phyloP scores from a whole-genome alignment of 1,140 invertebrate species.

The Carposina sasakii region DNA sequence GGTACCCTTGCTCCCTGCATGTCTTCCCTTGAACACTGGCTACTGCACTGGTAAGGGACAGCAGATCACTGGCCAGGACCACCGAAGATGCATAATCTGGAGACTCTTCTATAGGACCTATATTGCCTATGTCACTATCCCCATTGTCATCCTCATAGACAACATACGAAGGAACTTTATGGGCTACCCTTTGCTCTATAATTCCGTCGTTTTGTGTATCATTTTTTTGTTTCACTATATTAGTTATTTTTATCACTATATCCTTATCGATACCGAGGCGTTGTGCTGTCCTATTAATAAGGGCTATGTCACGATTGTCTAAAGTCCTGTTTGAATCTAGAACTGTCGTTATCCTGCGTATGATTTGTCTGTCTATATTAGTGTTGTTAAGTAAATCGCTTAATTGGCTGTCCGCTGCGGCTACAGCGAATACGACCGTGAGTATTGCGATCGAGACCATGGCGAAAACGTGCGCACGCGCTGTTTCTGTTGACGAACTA shows the following conservation, averaged over 20 bases:
- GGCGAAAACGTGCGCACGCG: constrained; percentile 57
- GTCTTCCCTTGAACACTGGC: constrained; percentile 51
- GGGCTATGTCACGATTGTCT: constrained; percentile 27
- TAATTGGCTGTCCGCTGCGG: constrained; percentile 26
- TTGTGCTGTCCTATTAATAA: constrained; percentile 38
- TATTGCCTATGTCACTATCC: constrained; percentile 20
- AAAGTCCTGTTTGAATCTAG: constrained; percentile 39
- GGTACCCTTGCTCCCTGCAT: constrained; percentile 68
- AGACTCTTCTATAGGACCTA: constrained; percentile 46
- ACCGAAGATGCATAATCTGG: constrained; percentile 65
- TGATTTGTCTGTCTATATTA: constrained; percentile 35
- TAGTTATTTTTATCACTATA: constrained; percentile 35
- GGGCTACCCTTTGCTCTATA: too few relatives aligned
- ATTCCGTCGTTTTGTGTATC: too few relatives aligned
- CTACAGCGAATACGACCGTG: constrained; percentile 37
- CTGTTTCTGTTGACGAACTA: too few relatives aligned
- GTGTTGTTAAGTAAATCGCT: constrained; percentile 28
- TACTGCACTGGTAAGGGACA: constrained; percentile 59
- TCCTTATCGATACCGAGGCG: constrained; percentile 41
- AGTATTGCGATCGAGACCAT: constrained; percentile 29
- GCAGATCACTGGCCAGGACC: constrained; percentile 54
- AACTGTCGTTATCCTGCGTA: constrained; percentile 31
- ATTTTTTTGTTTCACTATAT: constrained; percentile 33
- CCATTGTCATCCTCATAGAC: constrained; percentile 39
- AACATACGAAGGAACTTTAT: constrained; percentile 25